Evolutionary conservation across 2,113 vertebrate species (phyloP), one percentile per base, ranked within the genome.

Genomic region (Ciconia boyciana): DNA sequence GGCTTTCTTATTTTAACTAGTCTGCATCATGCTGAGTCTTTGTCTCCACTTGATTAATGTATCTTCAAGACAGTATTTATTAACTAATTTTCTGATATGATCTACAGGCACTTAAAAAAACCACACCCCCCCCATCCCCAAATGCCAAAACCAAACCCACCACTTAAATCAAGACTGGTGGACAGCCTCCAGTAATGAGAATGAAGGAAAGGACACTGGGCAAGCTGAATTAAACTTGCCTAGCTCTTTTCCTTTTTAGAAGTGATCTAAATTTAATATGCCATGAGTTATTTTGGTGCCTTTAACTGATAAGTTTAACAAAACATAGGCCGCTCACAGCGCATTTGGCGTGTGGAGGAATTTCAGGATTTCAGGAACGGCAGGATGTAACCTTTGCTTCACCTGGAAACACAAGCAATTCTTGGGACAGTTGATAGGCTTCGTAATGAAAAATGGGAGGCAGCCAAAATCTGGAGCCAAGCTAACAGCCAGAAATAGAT

Each of bases 371-470:
- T 96, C 95, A 96, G 96, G 95, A 96, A 91, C 0, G 4, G 77
- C 88, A 96, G 98, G 98, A 98, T 98, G 93, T 98, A 96, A 96
- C 97, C 97, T 95, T 51, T 1, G 3, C 77, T 96, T 98, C 98
- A 98, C 98, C 98, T 97, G 98, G 98, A 98, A 98, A 97, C 77
- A 90, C 66, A 74, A 80, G 92, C 93, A 95, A 82, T 94, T 91
- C 70, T 94, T 22, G 71, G 90, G 97, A 91, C 90, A 81, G 90
- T 77, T 94, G 95, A 93, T 95, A 95, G 79, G 62, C 80, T 94
- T 93, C 84, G 71, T 96, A 66, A 94, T 97, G 89, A 95, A 66
- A 89, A 76, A 74, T 94, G 96, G 96, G 95, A 96, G 71, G 92
- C 68, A 72, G 96, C 97, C 97, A 94, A 96, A 90, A 83, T 80